Evolutionary conservation across 2,888 invertebrate species (phyloP), one percentile per base, ranked within the genome.

Genomic region (Taphrorychus bicolor): DNA sequence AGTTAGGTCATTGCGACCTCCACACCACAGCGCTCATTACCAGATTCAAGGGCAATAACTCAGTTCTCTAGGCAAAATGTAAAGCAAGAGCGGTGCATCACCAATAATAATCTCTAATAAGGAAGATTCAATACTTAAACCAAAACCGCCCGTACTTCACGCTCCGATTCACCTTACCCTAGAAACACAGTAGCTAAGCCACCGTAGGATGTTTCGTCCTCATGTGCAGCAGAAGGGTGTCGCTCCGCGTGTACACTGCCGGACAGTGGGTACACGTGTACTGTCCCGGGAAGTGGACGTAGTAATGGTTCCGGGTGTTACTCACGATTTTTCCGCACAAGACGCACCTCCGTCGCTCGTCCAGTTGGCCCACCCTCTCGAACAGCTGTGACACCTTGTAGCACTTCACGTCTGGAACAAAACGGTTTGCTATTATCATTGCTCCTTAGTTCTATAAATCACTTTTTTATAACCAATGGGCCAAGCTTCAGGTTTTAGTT

Each of bases 241-340:
- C 87, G 80, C 86, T 86, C 70, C 87, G 83, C 71, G 86, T 87
- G 79, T 86, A 87, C 72, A 86, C 86, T 69, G 86, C 85, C 65
- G 85, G 85, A 79, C 87, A 87, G 76, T 85, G 83, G 71, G 84
- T 79, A 79, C 87, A 86, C 74, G 85, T 83, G 76, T 86, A 86
- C 75, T 85, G 85, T 72, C 86, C 87, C 72, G 86, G 86, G 76
- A 86, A 86, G 79, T 87, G 86, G 73, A 87, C 87, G 79, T 86
- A 86, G 81, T 86, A 87, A 79, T 87, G 87, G 81, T 87, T 87
- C 74, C 87, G 83, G 70, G 86, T 85, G 80, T 87, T 86, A 82
- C 86, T 86, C 74, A 87, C 87, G 76, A 86, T 84, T 83, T 87
- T 87, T 75, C 87, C 86, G 81, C 87, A 87, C 77, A 86, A 81